These are phyloP conservation scores for Pedionomus torquatus DNA, from an alignment of 2,113 vertebrate species.

Conservation along the genomic window DNA sequence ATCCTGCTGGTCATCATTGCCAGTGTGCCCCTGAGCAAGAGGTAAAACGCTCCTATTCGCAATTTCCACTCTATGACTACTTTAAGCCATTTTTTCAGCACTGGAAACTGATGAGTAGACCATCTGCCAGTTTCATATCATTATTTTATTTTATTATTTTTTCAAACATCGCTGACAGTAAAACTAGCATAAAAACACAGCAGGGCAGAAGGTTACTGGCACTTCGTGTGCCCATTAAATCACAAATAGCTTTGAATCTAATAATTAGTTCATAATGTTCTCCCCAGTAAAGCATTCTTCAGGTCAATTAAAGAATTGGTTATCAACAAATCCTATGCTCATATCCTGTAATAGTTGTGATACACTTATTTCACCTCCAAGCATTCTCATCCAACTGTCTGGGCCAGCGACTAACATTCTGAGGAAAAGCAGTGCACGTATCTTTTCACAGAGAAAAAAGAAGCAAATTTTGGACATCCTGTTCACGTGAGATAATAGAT, in stretches of 20 bases:
- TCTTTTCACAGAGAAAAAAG: neutral
- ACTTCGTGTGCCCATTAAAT: neutral
- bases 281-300: neutral
- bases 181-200: slow-evolving; percentile 6
- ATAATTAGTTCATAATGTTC: neutral
- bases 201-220: neutral
- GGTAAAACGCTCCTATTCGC: slow-evolving; percentile 27
- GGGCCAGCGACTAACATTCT: neutral
- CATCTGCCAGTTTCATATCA: slow-evolving; percentile 28
- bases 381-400: neutral
- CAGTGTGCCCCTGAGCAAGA: slow-evolving; percentile 16
- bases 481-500: neutral
- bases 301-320: neutral
- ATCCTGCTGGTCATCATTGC: neutral
- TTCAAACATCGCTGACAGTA: neutral
- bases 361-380: neutral
- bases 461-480: neutral
- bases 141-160: neutral
- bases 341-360: neutral
- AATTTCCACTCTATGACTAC: slow-evolving; percentile 56
- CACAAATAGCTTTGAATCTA: neutral
- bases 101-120: slow-evolving; percentile 26
- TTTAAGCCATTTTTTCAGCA: slow-evolving; percentile 45
- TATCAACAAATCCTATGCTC: neutral
- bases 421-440: neutral